phyloP scores from a whole-genome alignment of 2,797 vertebrate genomes.

The Danionella dracula region DNA sequence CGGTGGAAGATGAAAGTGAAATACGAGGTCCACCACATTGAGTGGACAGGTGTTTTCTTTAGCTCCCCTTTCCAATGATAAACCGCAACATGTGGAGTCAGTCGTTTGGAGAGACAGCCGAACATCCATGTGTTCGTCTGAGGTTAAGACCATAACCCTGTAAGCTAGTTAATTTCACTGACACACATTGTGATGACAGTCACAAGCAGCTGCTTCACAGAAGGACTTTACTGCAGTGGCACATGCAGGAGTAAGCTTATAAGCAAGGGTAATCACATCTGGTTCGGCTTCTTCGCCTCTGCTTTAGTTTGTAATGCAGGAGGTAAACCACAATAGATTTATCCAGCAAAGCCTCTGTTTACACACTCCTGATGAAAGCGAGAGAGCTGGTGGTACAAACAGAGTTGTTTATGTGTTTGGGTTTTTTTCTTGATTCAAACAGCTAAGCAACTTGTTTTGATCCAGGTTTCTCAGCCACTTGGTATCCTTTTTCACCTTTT shows the following conservation, averaged over 20 bases:
- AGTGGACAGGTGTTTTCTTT: no score
- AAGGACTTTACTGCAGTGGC: not conserved
- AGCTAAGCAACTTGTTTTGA: not conserved
- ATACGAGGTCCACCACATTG: no score
- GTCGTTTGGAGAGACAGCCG: slow-evolving; percentile 34
- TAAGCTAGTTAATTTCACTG: slow-evolving; percentile 28
- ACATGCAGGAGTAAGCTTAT: not conserved
- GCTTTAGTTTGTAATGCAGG: slow-evolving; percentile 11
- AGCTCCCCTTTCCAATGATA: no score
- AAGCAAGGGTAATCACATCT: slow-evolving; percentile 1
- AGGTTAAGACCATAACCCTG: slow-evolving; percentile 4
- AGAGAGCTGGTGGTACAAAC: not conserved
- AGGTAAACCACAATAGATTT: slow-evolving; percentile 37
- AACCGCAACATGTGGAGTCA: slow-evolving; percentile 27
- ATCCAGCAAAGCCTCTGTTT: slow-evolving; percentile 23
- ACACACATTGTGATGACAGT: slow-evolving; percentile 14
- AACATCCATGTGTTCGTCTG: slow-evolving; percentile 10
- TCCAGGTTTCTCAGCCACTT: not conserved
- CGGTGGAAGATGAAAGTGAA: no score
- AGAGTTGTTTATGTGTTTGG: not conserved
- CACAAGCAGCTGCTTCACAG: slow-evolving; percentile 21
- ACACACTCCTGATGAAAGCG: slow-evolving; percentile 42
- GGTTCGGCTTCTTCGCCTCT: slow-evolving; percentile 28
- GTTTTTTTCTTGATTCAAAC: slow-evolving; percentile 5
- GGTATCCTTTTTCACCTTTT: not conserved